Base-by-base conservation (phyloP, 2,113 vertebrate genomes). In the Xenopus laevis region DNA sequence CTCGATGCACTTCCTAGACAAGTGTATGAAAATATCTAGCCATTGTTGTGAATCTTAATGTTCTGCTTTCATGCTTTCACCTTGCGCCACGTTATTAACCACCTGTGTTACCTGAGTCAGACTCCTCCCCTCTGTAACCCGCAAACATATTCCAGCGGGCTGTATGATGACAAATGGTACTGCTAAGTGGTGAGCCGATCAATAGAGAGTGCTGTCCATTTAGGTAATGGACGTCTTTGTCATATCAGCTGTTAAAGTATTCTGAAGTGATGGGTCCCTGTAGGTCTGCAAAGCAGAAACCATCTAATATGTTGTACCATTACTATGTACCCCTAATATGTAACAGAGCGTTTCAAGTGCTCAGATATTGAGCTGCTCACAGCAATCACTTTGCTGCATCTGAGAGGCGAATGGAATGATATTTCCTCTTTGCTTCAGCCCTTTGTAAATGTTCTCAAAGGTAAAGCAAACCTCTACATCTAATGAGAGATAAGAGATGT, bases 161-260 rank as follows among this genome's bases (percentile, higher is more conserved):
- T 92, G 92, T 86, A 81, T 88, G 89, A 91, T 94, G 89, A 94
- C 87, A 93, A 92, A 92, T 79, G 69, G 81, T 79, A 85, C 86
- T 78, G 79, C 87, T 91, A 89, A 92, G 84, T 86, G 87, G 82
- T 86, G 80, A 78, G 79, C 82, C 86, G 91, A 96, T 96, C 94
- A 92, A 95, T 95, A 93, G 85, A 88, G 84, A 94, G 91, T 92
- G 86, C 85, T 92, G 91, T 93, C 93, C 91, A 95, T 94, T 96
- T 96, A 87, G 89, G 88, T 97, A 98, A 97, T 95, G 92, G 94
- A 92, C 88, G 88, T 89, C 80, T 83, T 79, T 89, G 90, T 93
- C 91, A 91, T 93, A 89, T 83, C 84, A 86, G 81, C 82, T 87
- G 79, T 84, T 89, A 84, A 87, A 86, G 87, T 91, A 89, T 90